Evolutionary conservation across 1,140 invertebrate genomes (phyloP).

Genomic region (Aricia agestis): DNA sequence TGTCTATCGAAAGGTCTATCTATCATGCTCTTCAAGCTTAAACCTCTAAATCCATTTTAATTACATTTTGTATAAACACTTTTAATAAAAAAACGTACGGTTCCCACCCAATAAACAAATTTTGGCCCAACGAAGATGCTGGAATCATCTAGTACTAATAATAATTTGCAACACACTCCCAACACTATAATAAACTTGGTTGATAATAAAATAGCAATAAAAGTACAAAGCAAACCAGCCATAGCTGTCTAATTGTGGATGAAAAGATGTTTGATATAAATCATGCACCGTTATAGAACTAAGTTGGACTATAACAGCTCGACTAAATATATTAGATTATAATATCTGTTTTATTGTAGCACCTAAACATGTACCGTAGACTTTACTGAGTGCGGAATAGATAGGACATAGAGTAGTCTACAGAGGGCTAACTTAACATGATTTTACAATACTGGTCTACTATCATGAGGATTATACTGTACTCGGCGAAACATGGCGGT

Average conservation of each 20-base stretch:
- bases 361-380: background rate
- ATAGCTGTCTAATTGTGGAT: background rate
- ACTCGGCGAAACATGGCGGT: too few relatives aligned
- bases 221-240: background rate
- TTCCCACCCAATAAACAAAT: too few relatives aligned
- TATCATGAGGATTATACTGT: too few relatives aligned
- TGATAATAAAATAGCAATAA: background rate
- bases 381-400: constrained; percentile 7
- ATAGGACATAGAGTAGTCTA: background rate
- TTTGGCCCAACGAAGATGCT: too few relatives aligned
- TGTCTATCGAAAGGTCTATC: background rate
- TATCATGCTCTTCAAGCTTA: too few relatives aligned
- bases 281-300: background rate
- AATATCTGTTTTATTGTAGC: constrained; percentile 11
- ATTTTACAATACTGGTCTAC: constrained; percentile 26
- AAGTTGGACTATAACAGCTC: background rate
- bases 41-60: too few relatives aligned
- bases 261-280: background rate
- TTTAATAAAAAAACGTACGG: too few relatives aligned
- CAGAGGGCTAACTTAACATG: constrained; percentile 17
- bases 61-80: too few relatives aligned
- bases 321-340: background rate
- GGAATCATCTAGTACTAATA: too few relatives aligned
- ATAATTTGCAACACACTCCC: background rate
- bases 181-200: background rate